Conservation (phyloP, 2,888 invertebrate species). For the Deladenus siricidicola region DNA sequence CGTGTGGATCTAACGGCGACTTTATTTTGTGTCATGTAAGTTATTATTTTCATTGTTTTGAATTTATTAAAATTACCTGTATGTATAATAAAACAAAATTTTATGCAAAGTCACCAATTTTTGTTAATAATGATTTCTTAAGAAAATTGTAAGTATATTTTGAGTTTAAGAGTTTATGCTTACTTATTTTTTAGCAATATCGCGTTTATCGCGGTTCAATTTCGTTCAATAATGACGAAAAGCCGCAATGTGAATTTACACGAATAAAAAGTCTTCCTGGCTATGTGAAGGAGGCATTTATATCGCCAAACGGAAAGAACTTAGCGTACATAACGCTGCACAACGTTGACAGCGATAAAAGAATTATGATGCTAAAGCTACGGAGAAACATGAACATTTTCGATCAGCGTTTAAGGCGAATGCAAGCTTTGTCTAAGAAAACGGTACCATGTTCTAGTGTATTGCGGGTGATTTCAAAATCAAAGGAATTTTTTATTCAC, state of each 20-base stretch:
- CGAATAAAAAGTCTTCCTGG: background rate
- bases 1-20: background rate
- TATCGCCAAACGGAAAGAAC: background rate
- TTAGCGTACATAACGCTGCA: background rate
- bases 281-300: background rate
- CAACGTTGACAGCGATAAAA: background rate
- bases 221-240: background rate
- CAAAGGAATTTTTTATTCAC: background rate
- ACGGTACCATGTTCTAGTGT: no score
- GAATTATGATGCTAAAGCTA: background rate
- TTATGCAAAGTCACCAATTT: no score
- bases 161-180: background rate
- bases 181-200: conserved; percentile 1
- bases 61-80: no score
- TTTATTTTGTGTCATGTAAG: background rate
- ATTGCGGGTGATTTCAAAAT: background rate
- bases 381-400: background rate
- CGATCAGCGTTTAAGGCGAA: background rate
- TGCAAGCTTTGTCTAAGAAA: background rate
- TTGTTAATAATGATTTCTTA: no score
- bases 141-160: background rate
- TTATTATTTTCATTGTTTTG: background rate
- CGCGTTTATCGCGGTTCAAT: background rate
- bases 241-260: background rate
- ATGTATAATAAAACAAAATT: no score